These are phyloP conservation scores for Heteropelma amictum DNA, from an alignment of 2,888 invertebrate genomes.

Conservation along the genomic window DNA sequence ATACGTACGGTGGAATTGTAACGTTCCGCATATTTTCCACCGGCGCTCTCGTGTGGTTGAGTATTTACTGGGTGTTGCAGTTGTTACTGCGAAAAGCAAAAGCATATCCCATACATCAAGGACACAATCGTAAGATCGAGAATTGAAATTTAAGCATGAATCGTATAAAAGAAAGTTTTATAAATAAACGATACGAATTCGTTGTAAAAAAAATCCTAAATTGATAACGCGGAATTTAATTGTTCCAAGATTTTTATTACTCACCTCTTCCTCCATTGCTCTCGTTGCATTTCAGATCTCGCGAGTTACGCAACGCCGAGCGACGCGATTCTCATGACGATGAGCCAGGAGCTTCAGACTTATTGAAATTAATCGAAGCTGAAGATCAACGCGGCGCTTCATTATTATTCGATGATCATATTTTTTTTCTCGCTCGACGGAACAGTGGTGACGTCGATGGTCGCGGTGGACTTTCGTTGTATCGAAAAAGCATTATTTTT, in stretches of 20 bases:
- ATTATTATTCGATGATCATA: constrained; percentile 15
- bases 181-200: background rate
- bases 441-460: constrained; percentile 7
- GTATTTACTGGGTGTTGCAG: constrained; percentile 72
- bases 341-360: constrained; percentile 75
- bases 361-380: constrained; percentile 64
- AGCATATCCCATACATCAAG: constrained; percentile 70
- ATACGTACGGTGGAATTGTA: constrained; percentile 82
- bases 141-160: constrained; percentile 40
- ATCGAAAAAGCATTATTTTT: too few species aligned
- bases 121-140: constrained; percentile 74
- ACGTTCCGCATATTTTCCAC: constrained; percentile 87
- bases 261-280: constrained; percentile 28
- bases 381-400: constrained; percentile 25
- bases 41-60: constrained; percentile 81
- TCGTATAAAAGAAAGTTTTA: background rate
- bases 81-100: constrained; percentile 69
- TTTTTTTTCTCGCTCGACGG: background rate
- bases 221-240: background rate
- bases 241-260: background rate
- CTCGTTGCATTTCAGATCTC: constrained; percentile 74
- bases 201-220: background rate
- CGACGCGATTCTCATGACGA: constrained; percentile 83
- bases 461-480: background rate
- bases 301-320: constrained; percentile 82